These are phyloP conservation scores for Cecropterus lyciades DNA, from an alignment of 1,140 invertebrate species.

Conservation along the genomic window DNA sequence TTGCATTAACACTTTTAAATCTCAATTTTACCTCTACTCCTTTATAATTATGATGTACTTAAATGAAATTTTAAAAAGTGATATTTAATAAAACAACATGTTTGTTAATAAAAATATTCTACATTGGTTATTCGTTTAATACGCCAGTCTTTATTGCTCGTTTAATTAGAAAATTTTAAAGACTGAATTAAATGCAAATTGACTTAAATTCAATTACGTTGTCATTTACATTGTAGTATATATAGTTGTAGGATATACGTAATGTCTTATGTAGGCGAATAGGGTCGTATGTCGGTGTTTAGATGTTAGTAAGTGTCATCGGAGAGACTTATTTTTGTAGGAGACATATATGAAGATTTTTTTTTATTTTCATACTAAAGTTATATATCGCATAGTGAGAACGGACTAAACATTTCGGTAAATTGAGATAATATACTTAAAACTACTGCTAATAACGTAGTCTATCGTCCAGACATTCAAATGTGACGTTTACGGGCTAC, in stretches of 20 bases:
- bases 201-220: conserved; percentile 78
- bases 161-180: conserved; percentile 79
- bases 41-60: conserved; percentile 21
- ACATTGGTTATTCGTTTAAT: conserved; percentile 58
- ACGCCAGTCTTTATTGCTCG: conserved; percentile 57
- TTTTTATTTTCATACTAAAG: too few relatives aligned
- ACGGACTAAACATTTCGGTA: too few relatives aligned
- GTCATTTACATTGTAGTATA: conserved; percentile 70
- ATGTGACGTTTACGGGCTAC: too few relatives aligned
- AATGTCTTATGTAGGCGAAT: conserved; percentile 36
- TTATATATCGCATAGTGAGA: too few relatives aligned
- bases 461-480: too few relatives aligned
- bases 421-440: too few relatives aligned
- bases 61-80: conserved; percentile 25
- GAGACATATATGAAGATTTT: too few relatives aligned
- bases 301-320: conserved; percentile 26
- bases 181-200: conserved; percentile 79
- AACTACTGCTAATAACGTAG: too few relatives aligned
- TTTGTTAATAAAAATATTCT: conserved; percentile 35
- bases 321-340: conserved; percentile 7
- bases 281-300: conserved; percentile 47
- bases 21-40: conserved; percentile 21
- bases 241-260: conserved; percentile 53
- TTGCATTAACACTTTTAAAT: conserved; percentile 6
- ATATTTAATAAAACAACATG: conserved; percentile 6